Percentiles rank a stretch among this genome's conserved stretches.
Conservation (phyloP, 2,113 vertebrate species). For the Xyrauchen texanus region DNA sequence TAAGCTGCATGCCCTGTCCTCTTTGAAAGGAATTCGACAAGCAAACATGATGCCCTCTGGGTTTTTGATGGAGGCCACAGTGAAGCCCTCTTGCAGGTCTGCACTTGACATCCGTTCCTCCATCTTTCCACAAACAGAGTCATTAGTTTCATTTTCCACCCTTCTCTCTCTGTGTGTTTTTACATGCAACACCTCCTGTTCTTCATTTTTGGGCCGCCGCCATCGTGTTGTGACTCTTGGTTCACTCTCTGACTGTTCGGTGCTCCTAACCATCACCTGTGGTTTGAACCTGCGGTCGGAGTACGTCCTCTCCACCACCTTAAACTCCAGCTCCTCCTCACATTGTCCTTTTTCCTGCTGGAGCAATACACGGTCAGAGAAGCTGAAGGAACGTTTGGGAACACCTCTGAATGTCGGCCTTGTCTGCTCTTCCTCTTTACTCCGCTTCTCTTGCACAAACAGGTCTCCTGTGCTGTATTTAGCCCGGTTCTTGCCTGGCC, state of each 20-base stretch:
- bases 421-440: slow-evolving; percentile 25
- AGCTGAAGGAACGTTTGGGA: slow-evolving; percentile 71
- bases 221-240: slow-evolving; percentile 46
- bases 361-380: slow-evolving; percentile 65
- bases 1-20: slow-evolving; percentile 56
- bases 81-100: slow-evolving; percentile 65
- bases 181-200: slow-evolving; percentile 30
- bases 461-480: slow-evolving; percentile 50
- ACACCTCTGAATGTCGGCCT: slow-evolving; percentile 46
- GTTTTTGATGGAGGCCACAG: slow-evolving; percentile 61
- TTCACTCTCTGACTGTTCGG: slow-evolving; percentile 32
- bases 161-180: slow-evolving; percentile 12
- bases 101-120: background rate
- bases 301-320: slow-evolving; percentile 45
- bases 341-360: slow-evolving; percentile 57
- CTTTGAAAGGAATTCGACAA: slow-evolving; percentile 61
- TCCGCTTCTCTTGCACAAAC: slow-evolving; percentile 20
- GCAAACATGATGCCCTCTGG: slow-evolving; percentile 69
- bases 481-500: slow-evolving; percentile 47
- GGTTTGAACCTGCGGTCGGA: slow-evolving; percentile 49
- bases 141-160: too few relatives aligned
- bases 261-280: slow-evolving; percentile 5
- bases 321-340: slow-evolving; percentile 41
- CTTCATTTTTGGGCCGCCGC: slow-evolving; percentile 38
- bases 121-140: too few relatives aligned